phyloP scores from a whole-genome alignment of 2,888 invertebrate species.

The Drosophila mayaguana region DNA sequence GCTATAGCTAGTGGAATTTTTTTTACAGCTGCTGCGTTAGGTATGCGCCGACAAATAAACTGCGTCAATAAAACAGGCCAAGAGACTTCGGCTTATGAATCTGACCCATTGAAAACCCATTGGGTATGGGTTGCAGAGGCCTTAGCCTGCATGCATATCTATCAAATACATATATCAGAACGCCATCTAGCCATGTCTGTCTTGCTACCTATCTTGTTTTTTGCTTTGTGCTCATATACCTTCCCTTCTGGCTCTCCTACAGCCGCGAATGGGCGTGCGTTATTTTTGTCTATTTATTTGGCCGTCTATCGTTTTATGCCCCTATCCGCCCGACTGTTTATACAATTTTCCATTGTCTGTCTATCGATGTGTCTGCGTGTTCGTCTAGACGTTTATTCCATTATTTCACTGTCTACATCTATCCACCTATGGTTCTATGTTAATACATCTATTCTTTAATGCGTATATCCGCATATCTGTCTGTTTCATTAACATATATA shows the following conservation, averaged over 20 bases:
- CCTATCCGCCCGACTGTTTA: neutral
- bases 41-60: conserved; percentile 35
- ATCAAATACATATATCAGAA: neutral
- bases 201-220: neutral
- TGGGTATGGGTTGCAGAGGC: neutral
- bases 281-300: neutral
- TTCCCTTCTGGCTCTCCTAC: neutral
- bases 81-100: neutral
- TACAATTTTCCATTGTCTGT: neutral
- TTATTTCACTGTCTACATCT: neutral
- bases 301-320: neutral
- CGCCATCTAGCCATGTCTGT: neutral
- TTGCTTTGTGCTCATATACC: too few relatives aligned
- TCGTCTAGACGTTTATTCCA: neutral
- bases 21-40: conserved; percentile 16
- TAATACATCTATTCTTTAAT: neutral
- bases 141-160: neutral
- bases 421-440: neutral
- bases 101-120: neutral
- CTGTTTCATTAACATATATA: too few relatives aligned
- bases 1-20: conserved; percentile 43
- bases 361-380: neutral
- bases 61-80: conserved; percentile 19
- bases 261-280: too few relatives aligned
- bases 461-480: neutral